These are phyloP conservation scores for Leptodactylus fuscus DNA, from an alignment of 2,113 vertebrate species.

Conservation along the genomic window DNA sequence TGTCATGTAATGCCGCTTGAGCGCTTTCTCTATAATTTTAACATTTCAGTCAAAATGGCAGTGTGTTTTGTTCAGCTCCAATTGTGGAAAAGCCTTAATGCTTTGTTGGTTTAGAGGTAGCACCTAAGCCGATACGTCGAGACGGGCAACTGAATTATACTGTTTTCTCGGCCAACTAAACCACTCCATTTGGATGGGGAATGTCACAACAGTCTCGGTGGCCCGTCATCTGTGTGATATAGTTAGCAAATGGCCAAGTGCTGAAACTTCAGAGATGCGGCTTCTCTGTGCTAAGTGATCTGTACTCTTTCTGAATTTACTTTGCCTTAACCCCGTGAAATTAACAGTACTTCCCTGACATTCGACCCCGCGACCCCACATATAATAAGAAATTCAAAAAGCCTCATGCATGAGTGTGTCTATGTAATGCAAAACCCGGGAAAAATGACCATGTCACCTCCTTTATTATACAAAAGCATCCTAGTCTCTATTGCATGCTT, in stretches of 20 bases:
- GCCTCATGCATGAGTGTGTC: conserved; percentile 98
- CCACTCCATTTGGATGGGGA: conserved; percentile 80
- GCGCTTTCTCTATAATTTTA: conserved; percentile 71
- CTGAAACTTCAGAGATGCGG: conserved; percentile 84
- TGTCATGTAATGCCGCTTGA: conserved; percentile 76
- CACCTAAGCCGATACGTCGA: conserved; percentile 62
- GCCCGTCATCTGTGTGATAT: conserved; percentile 91
- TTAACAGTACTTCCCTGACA: conserved; percentile 98
- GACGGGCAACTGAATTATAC: conserved; percentile 72
- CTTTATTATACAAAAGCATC: conserved; percentile 90
- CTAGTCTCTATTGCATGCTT: conserved; percentile 81
- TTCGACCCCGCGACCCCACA: conserved; percentile 88
- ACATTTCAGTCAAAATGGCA: conserved; percentile 78
- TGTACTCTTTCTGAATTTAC: conserved; percentile 99
- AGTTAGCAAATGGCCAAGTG: conserved; percentile 93
- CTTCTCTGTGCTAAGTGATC: conserved; percentile 99
- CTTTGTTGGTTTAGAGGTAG: conserved; percentile 69
- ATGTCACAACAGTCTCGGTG: conserved; percentile 87
- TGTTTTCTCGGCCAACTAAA: conserved; percentile 75
- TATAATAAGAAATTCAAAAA: conserved; percentile 99
- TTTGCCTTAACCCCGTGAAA: conserved; percentile 99
- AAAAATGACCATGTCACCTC: conserved; percentile 87
- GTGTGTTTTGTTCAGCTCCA: conserved; percentile 74
- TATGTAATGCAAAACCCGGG: conserved; percentile 88
- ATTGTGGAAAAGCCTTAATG: conserved; percentile 73